Conservation (phyloP, 2,113 vertebrate species). For the Labeo catla region DNA sequence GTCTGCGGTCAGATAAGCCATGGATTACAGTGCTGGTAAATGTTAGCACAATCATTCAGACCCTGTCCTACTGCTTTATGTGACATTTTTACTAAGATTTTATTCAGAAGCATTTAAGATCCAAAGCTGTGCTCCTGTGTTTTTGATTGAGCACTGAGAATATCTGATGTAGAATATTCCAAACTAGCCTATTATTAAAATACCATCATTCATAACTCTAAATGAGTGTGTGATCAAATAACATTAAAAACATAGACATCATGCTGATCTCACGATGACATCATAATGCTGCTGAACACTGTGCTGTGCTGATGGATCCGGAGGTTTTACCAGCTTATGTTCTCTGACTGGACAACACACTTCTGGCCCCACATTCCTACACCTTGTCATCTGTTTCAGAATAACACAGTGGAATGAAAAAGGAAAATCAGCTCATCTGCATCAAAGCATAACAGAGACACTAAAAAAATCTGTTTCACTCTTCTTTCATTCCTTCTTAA, state of each 20-base stretch:
- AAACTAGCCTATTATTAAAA: not conserved
- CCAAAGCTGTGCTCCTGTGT: not conserved
- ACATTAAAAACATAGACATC: not conserved
- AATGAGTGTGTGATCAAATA: not conserved
- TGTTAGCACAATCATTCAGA: not conserved
- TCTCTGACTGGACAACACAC: not conserved
- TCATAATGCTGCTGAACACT: not conserved
- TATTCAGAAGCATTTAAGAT: not conserved
- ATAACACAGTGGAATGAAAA: constrained; percentile 56
- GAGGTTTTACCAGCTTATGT: not conserved
- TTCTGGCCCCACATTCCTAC: constrained; percentile 18
- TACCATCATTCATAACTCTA: not conserved
- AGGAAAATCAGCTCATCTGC: constrained; percentile 63
- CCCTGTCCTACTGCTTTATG: not conserved
- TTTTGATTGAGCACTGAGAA: not conserved
- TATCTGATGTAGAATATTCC: not conserved
- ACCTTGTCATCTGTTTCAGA: constrained; percentile 44
- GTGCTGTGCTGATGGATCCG: not conserved
- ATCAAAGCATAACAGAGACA: not conserved
- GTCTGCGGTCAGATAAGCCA: not conserved
- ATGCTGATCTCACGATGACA: not conserved
- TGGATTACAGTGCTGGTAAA: constrained; percentile 3
- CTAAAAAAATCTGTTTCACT: not conserved
- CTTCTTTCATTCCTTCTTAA: not conserved
- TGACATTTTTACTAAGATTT: not conserved